phyloP scores from a whole-genome alignment of 2,888 invertebrate species.

The Tetramorium bicarinatum region DNA sequence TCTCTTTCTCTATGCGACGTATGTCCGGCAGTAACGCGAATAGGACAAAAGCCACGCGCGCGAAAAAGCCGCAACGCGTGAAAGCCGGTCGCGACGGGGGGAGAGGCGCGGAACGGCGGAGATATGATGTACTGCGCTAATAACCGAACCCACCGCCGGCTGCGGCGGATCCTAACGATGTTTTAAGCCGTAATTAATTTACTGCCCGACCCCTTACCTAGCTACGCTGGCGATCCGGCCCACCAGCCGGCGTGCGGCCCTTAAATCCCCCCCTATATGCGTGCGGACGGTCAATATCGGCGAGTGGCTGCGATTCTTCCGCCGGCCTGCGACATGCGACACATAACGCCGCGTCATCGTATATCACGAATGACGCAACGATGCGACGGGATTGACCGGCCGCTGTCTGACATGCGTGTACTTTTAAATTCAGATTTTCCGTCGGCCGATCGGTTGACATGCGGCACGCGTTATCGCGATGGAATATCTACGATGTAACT shows the following conservation, averaged over 20 bases:
- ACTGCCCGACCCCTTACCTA: slow-evolving; percentile 79
- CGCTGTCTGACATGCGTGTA: background rate
- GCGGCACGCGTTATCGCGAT: background rate
- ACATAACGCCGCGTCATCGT: slow-evolving; percentile 34
- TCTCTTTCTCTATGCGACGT: background rate
- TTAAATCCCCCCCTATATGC: slow-evolving; percentile 67
- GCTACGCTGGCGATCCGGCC: slow-evolving; percentile 53
- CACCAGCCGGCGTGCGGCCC: slow-evolving; percentile 65
- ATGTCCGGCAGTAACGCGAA: slow-evolving; percentile 10
- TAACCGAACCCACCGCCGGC: slow-evolving; percentile 81
- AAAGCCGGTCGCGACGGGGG: slow-evolving; percentile 20
- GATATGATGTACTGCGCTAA: slow-evolving; percentile 85
- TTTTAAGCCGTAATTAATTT: slow-evolving; percentile 86
- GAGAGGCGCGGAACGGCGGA: slow-evolving; percentile 46
- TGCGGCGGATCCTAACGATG: slow-evolving; percentile 83
- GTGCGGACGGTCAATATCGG: slow-evolving; percentile 45
- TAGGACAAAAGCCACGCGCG: slow-evolving; percentile 29
- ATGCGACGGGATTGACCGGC: background rate
- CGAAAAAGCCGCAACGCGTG: slow-evolving; percentile 39
- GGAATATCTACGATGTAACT: background rate
- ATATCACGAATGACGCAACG: background rate
- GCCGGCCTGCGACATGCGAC: slow-evolving; percentile 42
- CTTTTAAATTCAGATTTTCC: slow-evolving; percentile 41
- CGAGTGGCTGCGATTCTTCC: slow-evolving; percentile 23
- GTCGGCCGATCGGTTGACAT: slow-evolving; percentile 10